Evolutionary conservation across 2,113 vertebrate species (phyloP).

Genomic region (Lycaon pictus): DNA sequence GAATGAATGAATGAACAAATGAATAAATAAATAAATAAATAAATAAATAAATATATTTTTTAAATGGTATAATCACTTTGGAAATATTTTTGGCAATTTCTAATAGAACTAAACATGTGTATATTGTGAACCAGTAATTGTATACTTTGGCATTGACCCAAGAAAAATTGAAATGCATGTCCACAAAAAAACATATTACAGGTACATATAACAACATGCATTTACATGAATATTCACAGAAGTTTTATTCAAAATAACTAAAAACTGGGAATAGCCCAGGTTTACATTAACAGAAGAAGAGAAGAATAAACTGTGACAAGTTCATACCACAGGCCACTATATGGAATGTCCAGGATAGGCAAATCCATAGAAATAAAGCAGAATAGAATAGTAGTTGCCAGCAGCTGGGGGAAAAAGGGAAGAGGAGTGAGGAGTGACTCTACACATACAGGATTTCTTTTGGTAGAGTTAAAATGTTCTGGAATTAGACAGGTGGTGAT

Average conservation of each 20-base stretch:
- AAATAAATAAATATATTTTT: background rate
- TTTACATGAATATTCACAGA: background rate
- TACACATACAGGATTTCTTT: background rate
- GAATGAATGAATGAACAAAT: too few relatives aligned
- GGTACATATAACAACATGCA: background rate
- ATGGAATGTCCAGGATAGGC: background rate
- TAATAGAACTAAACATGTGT: constrained; percentile 1
- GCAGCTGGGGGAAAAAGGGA: background rate
- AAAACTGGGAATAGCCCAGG: background rate
- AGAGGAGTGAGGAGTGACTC: background rate
- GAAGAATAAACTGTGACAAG: background rate
- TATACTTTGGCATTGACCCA: background rate
- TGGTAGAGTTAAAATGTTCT: background rate
- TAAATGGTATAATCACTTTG: background rate
- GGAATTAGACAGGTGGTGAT: background rate
- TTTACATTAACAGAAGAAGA: constrained; percentile 40
- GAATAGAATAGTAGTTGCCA: background rate
- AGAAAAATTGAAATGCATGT: background rate
- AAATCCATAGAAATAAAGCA: constrained; percentile 26
- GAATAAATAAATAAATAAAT: too few relatives aligned
- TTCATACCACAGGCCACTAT: background rate
- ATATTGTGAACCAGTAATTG: background rate
- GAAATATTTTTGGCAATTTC: background rate
- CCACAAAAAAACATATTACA: background rate
- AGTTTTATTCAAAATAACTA: background rate